Evolutionary conservation across 1,140 invertebrate genomes (phyloP), one percentile per base, ranked within the genome.

Genomic region (Mactra quadrangularis): DNA sequence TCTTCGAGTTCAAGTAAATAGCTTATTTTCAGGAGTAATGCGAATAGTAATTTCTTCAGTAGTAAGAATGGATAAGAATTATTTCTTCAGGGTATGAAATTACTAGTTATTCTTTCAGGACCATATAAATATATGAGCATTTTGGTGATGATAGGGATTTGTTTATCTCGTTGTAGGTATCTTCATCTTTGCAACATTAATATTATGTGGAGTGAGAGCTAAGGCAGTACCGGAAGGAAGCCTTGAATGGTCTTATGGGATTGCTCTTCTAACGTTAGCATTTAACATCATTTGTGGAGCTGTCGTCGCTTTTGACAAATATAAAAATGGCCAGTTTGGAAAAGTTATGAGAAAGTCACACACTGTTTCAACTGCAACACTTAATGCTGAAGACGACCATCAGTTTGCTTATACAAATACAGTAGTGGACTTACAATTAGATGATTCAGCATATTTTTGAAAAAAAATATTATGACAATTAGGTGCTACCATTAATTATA

Each of bases 121-220:
- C n/a, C n/a, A n/a, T 6, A 31, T 35, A 13, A 64, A 33, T 3
- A 64, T 0, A 9, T 31, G n/a, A 33, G 27, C 27, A 27, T 33
- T 31, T 38, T 35, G 55, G n/a, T 59, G 31, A 31, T 57, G 0
- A 22, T 41, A 31, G 27, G 53, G 52, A 35, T 72, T 31, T 38
- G 35, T 57, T 74, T 79, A 17, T 79, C 76, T 79, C 76, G 45
- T 79, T 79, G 17, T 79, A 79, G 76, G 76, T 53, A 31, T 25
- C 33, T 47, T 79, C 31, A 53, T 60, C 31, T 19, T 79, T 25
- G 13, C 76, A 38, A 79, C 76, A 41, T 31, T 79, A 57, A 79
- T 79, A 6, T 66, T 66, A 15, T 55, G 45, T 41, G 76, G 47
- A 22, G 35, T 70, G 11, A 27, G 33, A 33, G 64, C 60, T 27